These are phyloP conservation scores for Chamaea fasciata DNA, from an alignment of 2,113 vertebrate genomes.

Conservation along the genomic window DNA sequence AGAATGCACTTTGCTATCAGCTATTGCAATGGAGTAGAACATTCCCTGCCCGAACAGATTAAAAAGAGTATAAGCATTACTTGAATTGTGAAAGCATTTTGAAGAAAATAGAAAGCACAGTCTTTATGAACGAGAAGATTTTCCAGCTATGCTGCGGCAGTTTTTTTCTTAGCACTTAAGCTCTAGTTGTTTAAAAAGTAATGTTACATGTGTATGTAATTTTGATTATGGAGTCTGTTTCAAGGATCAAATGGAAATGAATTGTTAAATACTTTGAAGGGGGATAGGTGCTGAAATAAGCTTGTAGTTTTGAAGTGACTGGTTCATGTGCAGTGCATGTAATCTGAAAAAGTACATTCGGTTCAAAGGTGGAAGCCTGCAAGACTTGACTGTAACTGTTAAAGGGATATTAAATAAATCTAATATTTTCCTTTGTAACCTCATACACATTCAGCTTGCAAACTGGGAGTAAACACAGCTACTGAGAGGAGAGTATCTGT, in stretches of 20 bases:
- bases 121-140: not conserved
- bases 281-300: not conserved
- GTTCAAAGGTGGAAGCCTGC: not conserved
- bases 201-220: constrained; percentile 6
- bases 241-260: not conserved
- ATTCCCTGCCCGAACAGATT: not conserved
- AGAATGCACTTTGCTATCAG: not conserved
- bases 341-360: not conserved
- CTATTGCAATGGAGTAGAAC: not conserved
- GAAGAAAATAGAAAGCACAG: not conserved
- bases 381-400: not conserved
- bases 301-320: not conserved
- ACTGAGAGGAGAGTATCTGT: not conserved
- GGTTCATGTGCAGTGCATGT: not conserved
- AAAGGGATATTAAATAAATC: not conserved
- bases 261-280: not conserved
- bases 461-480: not conserved
- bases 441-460: not conserved
- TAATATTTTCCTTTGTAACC: not conserved
- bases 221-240: not conserved
- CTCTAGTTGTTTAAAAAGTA: constrained; percentile 26
- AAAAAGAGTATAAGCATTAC: not conserved
- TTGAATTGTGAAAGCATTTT: not conserved
- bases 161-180: not conserved
- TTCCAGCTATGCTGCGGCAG: not conserved